Conservation (phyloP, 2,797 vertebrate genomes). For the Pygocentrus nattereri region DNA sequence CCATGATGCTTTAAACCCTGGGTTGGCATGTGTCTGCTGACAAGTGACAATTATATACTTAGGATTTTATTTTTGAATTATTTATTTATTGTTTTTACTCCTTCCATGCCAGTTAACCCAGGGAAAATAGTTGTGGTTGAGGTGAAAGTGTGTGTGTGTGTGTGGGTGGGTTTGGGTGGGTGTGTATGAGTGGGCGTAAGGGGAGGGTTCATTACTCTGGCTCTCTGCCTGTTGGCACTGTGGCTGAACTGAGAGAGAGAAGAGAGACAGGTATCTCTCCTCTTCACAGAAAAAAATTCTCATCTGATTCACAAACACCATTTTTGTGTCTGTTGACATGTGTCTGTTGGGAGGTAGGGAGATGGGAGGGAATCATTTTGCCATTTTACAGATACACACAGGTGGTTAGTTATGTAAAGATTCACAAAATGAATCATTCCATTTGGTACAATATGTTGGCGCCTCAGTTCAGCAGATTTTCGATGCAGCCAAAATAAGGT, state of each 20-base stretch:
- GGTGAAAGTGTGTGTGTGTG: background rate
- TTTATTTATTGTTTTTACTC: constrained; percentile 52
- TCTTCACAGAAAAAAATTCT: background rate
- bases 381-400: background rate
- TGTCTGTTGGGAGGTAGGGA: background rate
- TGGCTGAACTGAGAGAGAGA: background rate
- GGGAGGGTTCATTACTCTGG: constrained; percentile 26
- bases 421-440: too few relatives aligned
- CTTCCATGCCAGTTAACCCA: constrained; percentile 50
- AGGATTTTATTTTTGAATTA: constrained; percentile 50
- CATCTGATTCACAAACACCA: background rate
- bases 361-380: background rate
- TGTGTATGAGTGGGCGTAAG: constrained; percentile 36
- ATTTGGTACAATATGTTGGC: too few relatives aligned
- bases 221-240: constrained; percentile 9
- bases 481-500: too few relatives aligned
- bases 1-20: background rate
- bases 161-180: constrained; percentile 12
- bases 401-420: too few relatives aligned
- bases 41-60: constrained; percentile 41
- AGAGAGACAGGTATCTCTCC: background rate
- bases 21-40: constrained; percentile 32
- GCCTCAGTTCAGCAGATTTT: too few relatives aligned
- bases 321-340: background rate
- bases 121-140: constrained; percentile 63